These are phyloP conservation scores for Aphodius sticticus DNA, from an alignment of 2,888 invertebrate genomes.

Conservation along the genomic window DNA sequence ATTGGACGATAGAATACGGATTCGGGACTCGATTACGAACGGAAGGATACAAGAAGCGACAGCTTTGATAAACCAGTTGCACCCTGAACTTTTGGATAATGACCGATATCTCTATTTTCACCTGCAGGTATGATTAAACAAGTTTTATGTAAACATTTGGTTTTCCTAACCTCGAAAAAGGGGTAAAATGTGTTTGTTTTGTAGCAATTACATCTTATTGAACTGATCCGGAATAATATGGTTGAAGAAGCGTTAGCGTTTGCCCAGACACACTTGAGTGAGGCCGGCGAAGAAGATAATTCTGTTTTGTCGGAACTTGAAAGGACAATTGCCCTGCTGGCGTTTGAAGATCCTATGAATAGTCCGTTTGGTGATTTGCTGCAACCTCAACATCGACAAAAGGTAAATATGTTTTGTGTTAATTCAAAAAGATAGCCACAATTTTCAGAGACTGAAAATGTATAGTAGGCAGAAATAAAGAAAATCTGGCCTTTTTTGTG, in stretches of 20 bases:
- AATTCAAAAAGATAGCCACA: neutral
- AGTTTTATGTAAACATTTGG: conserved; percentile 41
- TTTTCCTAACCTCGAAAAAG: neutral
- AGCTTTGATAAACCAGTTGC: conserved; percentile 89
- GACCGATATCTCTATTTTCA: conserved; percentile 96
- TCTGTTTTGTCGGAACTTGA: conserved; percentile 82
- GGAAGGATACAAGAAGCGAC: conserved; percentile 95
- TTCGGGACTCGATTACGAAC: conserved; percentile 91
- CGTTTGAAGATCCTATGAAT: conserved; percentile 94
- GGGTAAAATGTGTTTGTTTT: conserved; percentile 41
- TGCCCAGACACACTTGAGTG: conserved; percentile 89
- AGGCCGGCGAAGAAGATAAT: conserved; percentile 85
- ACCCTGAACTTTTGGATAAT: conserved; percentile 94
- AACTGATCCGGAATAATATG: conserved; percentile 83
- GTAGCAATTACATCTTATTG: conserved; percentile 89
- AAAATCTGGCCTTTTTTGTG: no score
- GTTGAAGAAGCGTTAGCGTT: conserved; percentile 90
- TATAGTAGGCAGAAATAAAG: no score
- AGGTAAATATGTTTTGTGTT: conserved; percentile 62
- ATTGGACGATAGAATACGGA: conserved; percentile 89
- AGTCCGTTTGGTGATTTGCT: conserved; percentile 96
- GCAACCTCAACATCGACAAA: conserved; percentile 92
- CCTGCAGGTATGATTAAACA: conserved; percentile 71
- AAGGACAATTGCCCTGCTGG: conserved; percentile 90
- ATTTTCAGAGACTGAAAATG: neutral